Percentiles rank a stretch among this genome's conserved stretches.
These are phyloP conservation scores for Jordanella pulchra DNA, from an alignment of 2,797 vertebrate genomes.

Conservation along the genomic window DNA sequence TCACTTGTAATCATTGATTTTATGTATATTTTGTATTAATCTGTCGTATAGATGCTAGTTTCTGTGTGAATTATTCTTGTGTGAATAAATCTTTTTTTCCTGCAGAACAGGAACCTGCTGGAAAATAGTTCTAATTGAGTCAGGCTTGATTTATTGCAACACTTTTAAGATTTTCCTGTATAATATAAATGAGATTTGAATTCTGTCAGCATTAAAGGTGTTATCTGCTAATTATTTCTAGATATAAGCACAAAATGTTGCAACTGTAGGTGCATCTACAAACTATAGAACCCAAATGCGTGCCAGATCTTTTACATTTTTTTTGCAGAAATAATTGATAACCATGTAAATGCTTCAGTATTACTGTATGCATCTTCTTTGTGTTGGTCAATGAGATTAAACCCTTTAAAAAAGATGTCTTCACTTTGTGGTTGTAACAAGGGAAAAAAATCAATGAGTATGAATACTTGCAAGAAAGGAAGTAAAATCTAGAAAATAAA, in stretches of 20 bases:
- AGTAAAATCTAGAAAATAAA: background rate
- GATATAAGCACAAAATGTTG: background rate
- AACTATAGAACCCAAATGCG: background rate
- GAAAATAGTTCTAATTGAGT: no score
- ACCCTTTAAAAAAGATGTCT: background rate
- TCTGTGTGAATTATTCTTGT: no score
- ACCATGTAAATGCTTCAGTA: background rate
- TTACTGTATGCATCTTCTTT: no score
- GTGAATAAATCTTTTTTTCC: no score
- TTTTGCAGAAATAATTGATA: background rate
- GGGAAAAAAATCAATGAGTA: background rate
- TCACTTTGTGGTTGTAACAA: background rate
- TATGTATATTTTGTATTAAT: no score
- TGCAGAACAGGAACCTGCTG: no score
- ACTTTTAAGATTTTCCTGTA: no score
- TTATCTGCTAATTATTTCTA: background rate
- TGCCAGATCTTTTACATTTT: background rate
- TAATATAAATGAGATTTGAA: no score
- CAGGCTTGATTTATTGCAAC: no score
- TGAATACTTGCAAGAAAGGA: background rate
- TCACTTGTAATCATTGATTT: no score
- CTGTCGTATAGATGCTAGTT: no score
- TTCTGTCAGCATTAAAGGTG: background rate
- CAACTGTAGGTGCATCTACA: background rate
- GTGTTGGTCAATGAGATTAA: no score